Evolutionary conservation across 2,888 invertebrate genomes (phyloP).

Genomic region (Xanthia icteritia): DNA sequence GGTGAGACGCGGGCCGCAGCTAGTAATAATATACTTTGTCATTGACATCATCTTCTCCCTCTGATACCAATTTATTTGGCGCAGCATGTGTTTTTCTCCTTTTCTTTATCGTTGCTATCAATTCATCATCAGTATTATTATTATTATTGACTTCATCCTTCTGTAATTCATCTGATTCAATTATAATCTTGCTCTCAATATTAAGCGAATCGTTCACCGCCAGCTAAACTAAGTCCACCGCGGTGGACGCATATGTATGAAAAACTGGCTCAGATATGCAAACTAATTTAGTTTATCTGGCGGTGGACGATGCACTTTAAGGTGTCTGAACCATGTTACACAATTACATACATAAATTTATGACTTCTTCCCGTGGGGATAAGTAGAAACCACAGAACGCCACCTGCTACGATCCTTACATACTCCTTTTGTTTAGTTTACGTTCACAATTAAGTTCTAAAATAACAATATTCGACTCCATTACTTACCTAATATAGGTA

Average conservation of each 20-base stretch:
- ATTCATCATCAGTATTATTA: background rate
- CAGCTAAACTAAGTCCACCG: too few species aligned
- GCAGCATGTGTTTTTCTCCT: slow-evolving; percentile 1
- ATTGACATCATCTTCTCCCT: background rate
- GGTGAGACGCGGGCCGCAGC: too few species aligned
- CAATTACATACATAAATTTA: background rate
- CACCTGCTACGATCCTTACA: background rate
- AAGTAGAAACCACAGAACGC: background rate
- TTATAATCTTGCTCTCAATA: too few species aligned
- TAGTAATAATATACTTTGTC: background rate
- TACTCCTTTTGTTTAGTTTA: background rate
- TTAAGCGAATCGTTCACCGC: too few species aligned
- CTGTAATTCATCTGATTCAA: background rate
- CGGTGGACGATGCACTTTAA: background rate
- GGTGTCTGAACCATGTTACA: background rate
- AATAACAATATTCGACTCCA: background rate
- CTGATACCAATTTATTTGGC: background rate
- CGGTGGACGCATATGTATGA: too few species aligned
- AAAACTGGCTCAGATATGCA: too few species aligned
- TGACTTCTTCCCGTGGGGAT: background rate
- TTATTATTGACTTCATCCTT: background rate
- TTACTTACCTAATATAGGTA: background rate
- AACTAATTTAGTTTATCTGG: too few species aligned
- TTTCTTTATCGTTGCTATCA: background rate
- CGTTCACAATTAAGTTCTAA: background rate